Evolutionary conservation across 2,113 vertebrate genomes (phyloP).

Genomic region (Onychorhynchus coronatus): DNA sequence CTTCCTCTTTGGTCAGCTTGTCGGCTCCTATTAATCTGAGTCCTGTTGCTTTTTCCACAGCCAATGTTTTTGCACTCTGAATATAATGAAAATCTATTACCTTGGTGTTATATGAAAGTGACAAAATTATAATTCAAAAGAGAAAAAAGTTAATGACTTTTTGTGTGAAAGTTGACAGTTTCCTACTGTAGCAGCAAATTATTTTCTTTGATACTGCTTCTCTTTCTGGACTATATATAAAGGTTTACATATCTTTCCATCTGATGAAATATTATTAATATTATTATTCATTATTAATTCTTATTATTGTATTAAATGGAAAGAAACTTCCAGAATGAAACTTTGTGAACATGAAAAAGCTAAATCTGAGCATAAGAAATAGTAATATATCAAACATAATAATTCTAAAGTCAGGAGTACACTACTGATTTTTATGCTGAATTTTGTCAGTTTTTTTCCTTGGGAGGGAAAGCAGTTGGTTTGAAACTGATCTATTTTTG

Average conservation of each 20-base stretch:
- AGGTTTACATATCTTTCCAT: not conserved
- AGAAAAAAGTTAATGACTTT: slow-evolving; percentile 22
- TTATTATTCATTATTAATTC: not conserved
- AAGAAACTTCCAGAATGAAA: not conserved
- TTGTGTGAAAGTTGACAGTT: slow-evolving; percentile 9
- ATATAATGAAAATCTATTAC: slow-evolving; percentile 70
- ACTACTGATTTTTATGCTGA: not conserved
- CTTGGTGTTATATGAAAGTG: slow-evolving; percentile 21
- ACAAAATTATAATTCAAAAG: slow-evolving; percentile 64
- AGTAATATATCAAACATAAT: not conserved
- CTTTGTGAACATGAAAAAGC: not conserved
- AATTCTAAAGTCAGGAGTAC: not conserved
- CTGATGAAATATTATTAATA: not conserved
- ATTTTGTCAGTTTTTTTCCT: not conserved
- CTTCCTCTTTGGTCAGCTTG: slow-evolving; percentile 78
- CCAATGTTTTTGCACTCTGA: slow-evolving; percentile 44
- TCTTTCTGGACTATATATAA: not conserved
- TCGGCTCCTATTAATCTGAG: slow-evolving; percentile 74
- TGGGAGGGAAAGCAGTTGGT: fast-evolving
- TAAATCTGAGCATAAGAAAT: not conserved
- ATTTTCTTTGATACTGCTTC: not conserved
- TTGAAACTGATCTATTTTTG: not conserved
- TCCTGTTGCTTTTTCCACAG: slow-evolving; percentile 54
- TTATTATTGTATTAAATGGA: not conserved
- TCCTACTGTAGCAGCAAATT: not conserved